Conservation (phyloP, 2,888 invertebrate genomes). For the Quadroppia sp. region DNA sequence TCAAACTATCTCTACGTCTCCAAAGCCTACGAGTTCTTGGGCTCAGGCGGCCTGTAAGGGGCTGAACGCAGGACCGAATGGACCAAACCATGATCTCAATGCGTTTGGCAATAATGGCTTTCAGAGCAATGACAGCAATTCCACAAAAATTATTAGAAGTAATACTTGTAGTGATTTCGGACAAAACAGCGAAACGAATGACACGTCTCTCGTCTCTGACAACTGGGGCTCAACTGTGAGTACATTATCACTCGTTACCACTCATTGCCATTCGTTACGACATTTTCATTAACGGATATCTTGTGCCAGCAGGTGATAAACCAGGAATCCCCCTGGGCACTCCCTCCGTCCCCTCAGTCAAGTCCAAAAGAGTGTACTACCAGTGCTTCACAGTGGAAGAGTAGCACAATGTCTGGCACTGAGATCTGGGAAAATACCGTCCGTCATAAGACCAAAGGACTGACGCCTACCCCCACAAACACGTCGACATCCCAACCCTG, state of each 20-base stretch:
- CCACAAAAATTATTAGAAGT: constrained; percentile 11
- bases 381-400: constrained; percentile 45
- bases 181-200: constrained; percentile 32
- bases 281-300: too few relatives aligned
- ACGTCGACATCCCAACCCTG: constrained; percentile 56
- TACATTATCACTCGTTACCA: background rate
- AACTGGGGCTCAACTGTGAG: constrained; percentile 41
- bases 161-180: constrained; percentile 37
- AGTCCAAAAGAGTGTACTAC: constrained; percentile 46
- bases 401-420: constrained; percentile 50
- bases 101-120: constrained; percentile 36
- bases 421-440: constrained; percentile 89
- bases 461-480: constrained; percentile 27
- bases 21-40: constrained; percentile 53
- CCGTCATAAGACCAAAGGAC: constrained; percentile 57
- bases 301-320: constrained; percentile 43
- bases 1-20: constrained; percentile 40
- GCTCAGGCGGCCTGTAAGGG: constrained; percentile 59
- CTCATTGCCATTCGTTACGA: too few relatives aligned
- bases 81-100: constrained; percentile 37
- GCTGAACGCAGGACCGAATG: constrained; percentile 48
- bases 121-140: constrained; percentile 24
- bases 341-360: constrained; percentile 69
- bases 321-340: constrained; percentile 90
- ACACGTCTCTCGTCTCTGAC: constrained; percentile 39